These are phyloP conservation scores for Myotis daubentonii DNA, from an alignment of 2,797 vertebrate species.

Conservation along the genomic window DNA sequence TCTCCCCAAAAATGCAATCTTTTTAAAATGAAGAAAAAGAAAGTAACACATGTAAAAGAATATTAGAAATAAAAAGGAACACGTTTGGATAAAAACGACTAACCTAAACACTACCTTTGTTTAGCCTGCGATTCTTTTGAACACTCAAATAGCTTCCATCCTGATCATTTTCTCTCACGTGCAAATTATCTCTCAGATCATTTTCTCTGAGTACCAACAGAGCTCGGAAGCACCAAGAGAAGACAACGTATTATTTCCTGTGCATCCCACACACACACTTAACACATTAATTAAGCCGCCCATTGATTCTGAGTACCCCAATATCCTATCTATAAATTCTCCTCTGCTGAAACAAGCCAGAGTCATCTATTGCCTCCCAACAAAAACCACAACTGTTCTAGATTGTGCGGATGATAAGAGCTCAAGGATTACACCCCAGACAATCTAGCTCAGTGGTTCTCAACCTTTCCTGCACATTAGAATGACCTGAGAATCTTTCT, in stretches of 20 bases:
- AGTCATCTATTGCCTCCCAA: not conserved
- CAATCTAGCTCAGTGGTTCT: not conserved
- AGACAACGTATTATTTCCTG: rapidly evolving
- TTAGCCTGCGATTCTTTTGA: not conserved
- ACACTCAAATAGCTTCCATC: not conserved
- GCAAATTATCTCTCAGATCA: not conserved
- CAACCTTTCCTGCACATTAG: too few relatives aligned
- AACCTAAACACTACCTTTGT: not conserved
- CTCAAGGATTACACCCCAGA: not conserved
- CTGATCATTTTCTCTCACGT: not conserved
- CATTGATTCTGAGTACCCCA: not conserved
- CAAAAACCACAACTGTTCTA: not conserved
- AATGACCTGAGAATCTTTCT: too few relatives aligned
- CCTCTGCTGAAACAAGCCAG: not conserved
- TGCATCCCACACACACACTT: not conserved
- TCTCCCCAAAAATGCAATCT: not conserved
- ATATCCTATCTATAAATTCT: not conserved
- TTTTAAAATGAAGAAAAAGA: not conserved
- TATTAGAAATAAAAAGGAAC: constrained; percentile 41
- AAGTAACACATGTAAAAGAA: not conserved
- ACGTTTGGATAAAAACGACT: not conserved
- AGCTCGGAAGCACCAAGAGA: not conserved
- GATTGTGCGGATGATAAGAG: rapidly evolving
- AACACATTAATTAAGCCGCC: not conserved
- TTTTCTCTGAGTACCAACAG: not conserved